Evolutionary conservation across 1,140 invertebrate species (phyloP), one percentile per base, ranked within the genome.

Genomic region (Idris sp.): DNA sequence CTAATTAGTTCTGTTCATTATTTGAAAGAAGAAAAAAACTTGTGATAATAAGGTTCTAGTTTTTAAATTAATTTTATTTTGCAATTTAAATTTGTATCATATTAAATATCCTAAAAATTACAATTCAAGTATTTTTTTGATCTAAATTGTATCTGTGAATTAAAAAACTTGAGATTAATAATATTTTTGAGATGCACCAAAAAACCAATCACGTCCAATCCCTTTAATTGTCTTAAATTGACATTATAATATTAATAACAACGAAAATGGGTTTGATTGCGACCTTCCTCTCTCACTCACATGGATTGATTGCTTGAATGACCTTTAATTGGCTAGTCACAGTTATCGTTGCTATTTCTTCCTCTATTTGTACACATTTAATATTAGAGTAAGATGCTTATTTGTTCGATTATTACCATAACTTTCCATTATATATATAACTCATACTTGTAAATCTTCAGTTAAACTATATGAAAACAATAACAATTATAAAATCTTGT

Each of bases 261-360:
- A 53, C 46, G 61, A 74, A 74, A 65, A 54, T 67, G 71, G 48
- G 71, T 74, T 61, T 74, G 71, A 74, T 74, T 74, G 35, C 71
- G 48, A 74, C 71, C 71, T 74, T 74, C 71, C 71, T 74, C 61
- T 74, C 61, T 67, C 44, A 61, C 54, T 38, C 49, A 65, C 54
- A 67, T 61, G 48, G 54, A 74, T 74, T 74, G 61, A 74, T 74
- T 67, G 69, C 71, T 67, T 74, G 62, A 74, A 74, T 74, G 61
- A 62, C 71, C 71, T 67, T 74, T 74, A 74, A 74, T 74, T 74
- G 71, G 62, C 40, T 62, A 56, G 62, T 22, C 40, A 74, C 61
- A 16, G 40, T 67, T 67, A 61, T 58, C 46, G 69, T 65, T 65
- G 54, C 54, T 40, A 74, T 67, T 67, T 74, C 61, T 74, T 74